Evolutionary conservation across 2,113 vertebrate species (phyloP).

Genomic region (Oreocharis arfaki): DNA sequence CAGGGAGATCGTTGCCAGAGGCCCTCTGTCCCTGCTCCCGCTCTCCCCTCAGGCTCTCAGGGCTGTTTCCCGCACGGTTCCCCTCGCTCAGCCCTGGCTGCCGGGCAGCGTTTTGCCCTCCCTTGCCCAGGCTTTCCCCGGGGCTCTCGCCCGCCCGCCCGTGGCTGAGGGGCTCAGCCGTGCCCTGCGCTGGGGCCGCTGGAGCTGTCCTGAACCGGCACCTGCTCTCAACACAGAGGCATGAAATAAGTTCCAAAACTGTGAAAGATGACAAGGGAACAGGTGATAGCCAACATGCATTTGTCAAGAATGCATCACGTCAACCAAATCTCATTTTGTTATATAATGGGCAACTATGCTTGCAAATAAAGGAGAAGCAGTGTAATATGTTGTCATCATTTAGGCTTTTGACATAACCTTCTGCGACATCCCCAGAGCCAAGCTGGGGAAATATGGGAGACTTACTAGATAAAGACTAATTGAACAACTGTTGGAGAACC

Average conservation of each 20-base stretch:
- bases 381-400: neutral
- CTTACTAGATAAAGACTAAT: neutral
- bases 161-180: rapidly evolving
- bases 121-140: neutral
- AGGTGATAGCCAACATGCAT: neutral
- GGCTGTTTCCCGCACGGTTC: neutral
- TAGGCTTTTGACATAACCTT: neutral
- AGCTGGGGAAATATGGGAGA: neutral
- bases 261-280: neutral
- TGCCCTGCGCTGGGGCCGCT: rapidly evolving
- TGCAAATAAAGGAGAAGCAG: neutral
- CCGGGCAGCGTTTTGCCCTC: neutral
- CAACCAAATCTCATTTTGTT: neutral
- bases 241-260: neutral
- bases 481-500: neutral
- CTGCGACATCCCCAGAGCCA: neutral
- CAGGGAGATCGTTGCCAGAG: rapidly evolving
- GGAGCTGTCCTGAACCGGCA: neutral
- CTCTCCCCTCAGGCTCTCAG: neutral
- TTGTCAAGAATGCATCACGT: neutral
- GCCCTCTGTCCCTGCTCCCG: neutral
- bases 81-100: neutral
- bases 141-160: rapidly evolving
- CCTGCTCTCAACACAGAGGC: neutral
- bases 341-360: neutral